Evolutionary conservation across 2,888 invertebrate species (phyloP).

Genomic region (Chydorus sphaericus): DNA sequence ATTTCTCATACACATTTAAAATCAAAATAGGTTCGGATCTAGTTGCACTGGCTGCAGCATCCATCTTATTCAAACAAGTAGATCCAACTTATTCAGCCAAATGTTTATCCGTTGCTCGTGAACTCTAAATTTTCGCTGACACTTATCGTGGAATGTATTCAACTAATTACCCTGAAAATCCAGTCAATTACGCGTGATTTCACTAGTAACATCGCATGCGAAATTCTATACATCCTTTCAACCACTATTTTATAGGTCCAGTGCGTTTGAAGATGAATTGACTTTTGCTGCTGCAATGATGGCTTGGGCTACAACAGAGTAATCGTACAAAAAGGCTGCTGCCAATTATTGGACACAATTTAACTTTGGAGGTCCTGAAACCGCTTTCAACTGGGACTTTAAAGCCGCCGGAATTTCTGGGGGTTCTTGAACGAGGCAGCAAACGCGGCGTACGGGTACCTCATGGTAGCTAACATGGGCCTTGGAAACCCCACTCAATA

Average conservation of each 20-base stretch:
- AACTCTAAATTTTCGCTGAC: no score
- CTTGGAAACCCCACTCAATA: slow-evolving; percentile 21
- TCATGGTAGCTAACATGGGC: slow-evolving; percentile 29
- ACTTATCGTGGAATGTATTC: no score
- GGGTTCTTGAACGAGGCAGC: slow-evolving; percentile 40
- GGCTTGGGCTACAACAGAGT: slow-evolving; percentile 35
- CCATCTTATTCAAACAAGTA: no score
- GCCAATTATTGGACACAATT: slow-evolving; percentile 35
- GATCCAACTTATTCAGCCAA: no score
- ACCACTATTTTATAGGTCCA: no score
- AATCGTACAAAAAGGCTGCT: slow-evolving; percentile 34
- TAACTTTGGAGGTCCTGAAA: slow-evolving; percentile 31
- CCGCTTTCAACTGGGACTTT: slow-evolving; percentile 39
- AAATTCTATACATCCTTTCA: no score
- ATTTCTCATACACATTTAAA: no score
- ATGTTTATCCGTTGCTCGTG: no score
- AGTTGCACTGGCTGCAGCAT: no score
- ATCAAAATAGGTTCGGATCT: slow-evolving; percentile 16
- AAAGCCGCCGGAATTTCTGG: slow-evolving; percentile 39
- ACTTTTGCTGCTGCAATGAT: slow-evolving; percentile 42
- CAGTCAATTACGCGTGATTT: no score
- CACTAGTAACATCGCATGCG: no score
- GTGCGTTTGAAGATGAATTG: slow-evolving; percentile 37
- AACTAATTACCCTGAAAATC: no score
- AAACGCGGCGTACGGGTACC: slow-evolving; percentile 39